A percentile compares a stretch with the other conserved stretches of the same genome.
These are phyloP conservation scores for Cyanoderma ruficeps DNA, from an alignment of 2,113 vertebrate genomes.

Conservation along the genomic window DNA sequence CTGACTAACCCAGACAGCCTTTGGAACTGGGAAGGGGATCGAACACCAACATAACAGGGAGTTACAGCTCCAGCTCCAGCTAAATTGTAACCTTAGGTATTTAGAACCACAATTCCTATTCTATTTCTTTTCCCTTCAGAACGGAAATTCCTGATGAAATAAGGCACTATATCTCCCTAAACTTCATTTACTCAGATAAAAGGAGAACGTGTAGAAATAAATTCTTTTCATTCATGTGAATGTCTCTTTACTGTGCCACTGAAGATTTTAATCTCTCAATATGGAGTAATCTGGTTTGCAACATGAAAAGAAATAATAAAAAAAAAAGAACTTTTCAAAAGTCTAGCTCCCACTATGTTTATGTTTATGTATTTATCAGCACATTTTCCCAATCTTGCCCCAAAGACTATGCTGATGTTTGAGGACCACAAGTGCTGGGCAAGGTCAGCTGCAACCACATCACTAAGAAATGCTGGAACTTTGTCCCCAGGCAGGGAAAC, in stretches of 20 bases:
- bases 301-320: background rate
- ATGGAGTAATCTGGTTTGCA: background rate
- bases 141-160: background rate
- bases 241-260: background rate
- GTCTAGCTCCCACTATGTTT: background rate
- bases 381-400: background rate
- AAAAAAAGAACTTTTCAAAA: background rate
- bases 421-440: background rate
- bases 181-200: slow-evolving; percentile 8
- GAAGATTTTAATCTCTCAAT: background rate
- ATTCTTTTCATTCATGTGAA: background rate
- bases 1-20: background rate
- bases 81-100: background rate
- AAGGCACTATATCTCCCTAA: background rate
- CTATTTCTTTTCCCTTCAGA: background rate
- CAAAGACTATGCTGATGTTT: background rate
- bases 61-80: background rate
- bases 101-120: background rate
- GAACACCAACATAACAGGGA: background rate
- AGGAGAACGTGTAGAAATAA: background rate
- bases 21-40: background rate
- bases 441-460: background rate
- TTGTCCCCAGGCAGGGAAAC: background rate
- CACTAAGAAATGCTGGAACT: background rate
- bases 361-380: background rate